Conservation (phyloP, 1,140 invertebrate genomes). For the Alviniconcha marisindica region DNA sequence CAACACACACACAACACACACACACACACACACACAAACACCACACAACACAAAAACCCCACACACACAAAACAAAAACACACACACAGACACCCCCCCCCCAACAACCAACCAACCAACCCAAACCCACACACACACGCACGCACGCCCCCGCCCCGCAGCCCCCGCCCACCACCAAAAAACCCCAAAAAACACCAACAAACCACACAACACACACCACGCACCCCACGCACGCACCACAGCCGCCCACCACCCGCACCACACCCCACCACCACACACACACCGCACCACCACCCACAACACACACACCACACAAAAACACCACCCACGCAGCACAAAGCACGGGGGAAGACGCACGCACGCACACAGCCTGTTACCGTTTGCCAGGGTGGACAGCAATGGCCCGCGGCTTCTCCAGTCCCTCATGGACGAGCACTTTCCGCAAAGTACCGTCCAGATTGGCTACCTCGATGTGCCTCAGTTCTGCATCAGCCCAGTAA, state of each 20-base stretch:
- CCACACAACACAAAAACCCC: too few relatives aligned
- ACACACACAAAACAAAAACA: too few relatives aligned
- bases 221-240: background rate
- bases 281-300: too few relatives aligned
- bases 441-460: background rate
- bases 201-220: too few relatives aligned
- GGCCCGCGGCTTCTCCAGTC: background rate
- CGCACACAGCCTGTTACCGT: background rate
- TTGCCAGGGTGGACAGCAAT: background rate
- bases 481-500: background rate
- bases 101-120: background rate
- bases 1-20: background rate
- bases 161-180: too few relatives aligned
- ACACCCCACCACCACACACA: too few relatives aligned
- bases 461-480: background rate
- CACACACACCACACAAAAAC: too few relatives aligned
- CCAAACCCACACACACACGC: background rate
- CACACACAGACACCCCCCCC: background rate
- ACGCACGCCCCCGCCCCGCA: too few relatives aligned
- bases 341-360: background rate
- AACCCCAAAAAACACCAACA: too few relatives aligned
- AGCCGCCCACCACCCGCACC: too few relatives aligned
- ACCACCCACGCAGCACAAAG: background rate
- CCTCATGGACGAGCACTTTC: background rate
- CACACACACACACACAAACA: constrained; percentile 9